Base-by-base conservation (phyloP, 2,113 vertebrate genomes). In the Callithrix jacchus region DNA sequence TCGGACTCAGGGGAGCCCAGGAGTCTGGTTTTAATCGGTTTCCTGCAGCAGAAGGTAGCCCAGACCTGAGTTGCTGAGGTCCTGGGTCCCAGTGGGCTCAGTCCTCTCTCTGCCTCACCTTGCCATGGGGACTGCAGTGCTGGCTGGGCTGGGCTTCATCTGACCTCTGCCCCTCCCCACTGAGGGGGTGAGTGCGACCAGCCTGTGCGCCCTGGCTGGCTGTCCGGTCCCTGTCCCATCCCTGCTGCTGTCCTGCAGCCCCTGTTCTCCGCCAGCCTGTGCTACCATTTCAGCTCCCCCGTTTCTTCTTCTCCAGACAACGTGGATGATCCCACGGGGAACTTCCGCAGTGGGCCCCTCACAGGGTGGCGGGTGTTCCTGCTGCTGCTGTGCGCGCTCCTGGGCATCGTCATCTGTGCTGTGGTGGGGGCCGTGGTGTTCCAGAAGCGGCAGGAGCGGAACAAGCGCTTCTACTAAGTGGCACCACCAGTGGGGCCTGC, bases 391-490 rank as follows among this genome's bases (percentile, higher is more conserved):
- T 99, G 99, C 0, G 99, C 99, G 0, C 99, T 99, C 81, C 98
- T 99, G 97, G 99, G 99, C n/a, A 99, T 99, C 97, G 99, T 99
- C 0, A 99, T 99, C 93, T 99, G 99, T 0, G 99, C 99, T 0
- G 99, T 99, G 96, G 99, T 99, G 96, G 99, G 99, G 10, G 99
- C 99, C 0, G 99, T 99, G n/a, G 99, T 99, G 89, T 99, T 99
- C 98, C 99, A 99, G 98, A 99, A 99, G 97, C 99, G 99, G 83
- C 99, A 99, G 98, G 99, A 99, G 94, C 98, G 99, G 94, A 99
- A 99, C 98, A 99, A 99, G 97, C 99, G 99, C 94, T 99, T 99
- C 97, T 99, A 99, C 98, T 99, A 96, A 99, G 97, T 2, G 2
- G 68, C 8, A 8, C 20, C 4, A 4, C 56, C 47, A 11, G 58